Evolutionary conservation across 2,113 vertebrate species (phyloP), one percentile per base, ranked within the genome.

Genomic region (Lophura nycthemera): DNA sequence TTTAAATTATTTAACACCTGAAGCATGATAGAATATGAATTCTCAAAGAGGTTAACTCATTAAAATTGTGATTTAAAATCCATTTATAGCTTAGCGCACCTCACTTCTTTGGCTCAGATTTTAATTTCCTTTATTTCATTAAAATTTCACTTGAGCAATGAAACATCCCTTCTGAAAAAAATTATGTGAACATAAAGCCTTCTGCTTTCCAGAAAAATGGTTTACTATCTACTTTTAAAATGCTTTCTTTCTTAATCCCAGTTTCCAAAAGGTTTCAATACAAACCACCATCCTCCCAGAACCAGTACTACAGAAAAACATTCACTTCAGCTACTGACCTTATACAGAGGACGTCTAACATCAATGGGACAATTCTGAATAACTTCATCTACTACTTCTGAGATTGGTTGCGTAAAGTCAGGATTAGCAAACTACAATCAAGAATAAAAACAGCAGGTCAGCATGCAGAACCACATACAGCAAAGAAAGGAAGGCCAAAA

Each of bases 291-390:
- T 40, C 25, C 16, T 74, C 78, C 66, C 65, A 40, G 89, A 92
- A 20, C 2, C 6, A 40, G 1, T 25, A 47, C 7, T 47, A 1
- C 60, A 54, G 52, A 64, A 45, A 30, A 42, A 1, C 38, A 29
- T 16, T 15, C n/a, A 45, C 86, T 75, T 24, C 6, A 69, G 36
- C 60, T 56, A 95, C 96, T 97, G 80, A 99, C 99, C 99, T 99
- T 99, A 96, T 99, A 99, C 56, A 99, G 98, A 48, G 99, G 99
- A 96, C 99, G 99, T 72, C 99, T 98, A 93, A 99, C 99, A 94
- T 99, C 99, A 77, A 99, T 99, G 52, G 99, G 99, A 92, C 99
- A 99, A 97, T 99, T 99, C 97, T 99, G 99, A 93, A 99, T 99
- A 93, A 99, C 99, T 97, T 99, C 99, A 84, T 99, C 99, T 96